Evolutionary conservation across 2,113 vertebrate genomes (phyloP), one percentile per base, ranked within the genome.

Genomic region (Nannospalax galili): DNA sequence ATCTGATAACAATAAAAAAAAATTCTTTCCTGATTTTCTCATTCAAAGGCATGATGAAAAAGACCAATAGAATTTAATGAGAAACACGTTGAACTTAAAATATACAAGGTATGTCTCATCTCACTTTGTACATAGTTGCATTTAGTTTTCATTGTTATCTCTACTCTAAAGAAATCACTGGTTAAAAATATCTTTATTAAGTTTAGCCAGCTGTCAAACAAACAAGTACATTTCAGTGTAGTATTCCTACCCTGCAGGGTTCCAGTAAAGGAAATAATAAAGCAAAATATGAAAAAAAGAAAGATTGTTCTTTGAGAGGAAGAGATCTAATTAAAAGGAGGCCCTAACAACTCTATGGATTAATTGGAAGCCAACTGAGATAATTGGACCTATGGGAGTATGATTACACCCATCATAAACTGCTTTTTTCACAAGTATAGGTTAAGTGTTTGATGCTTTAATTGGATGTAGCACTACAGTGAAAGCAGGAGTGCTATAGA

Each of bases 371-470:
- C 99, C 99, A 99, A 98, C 98, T 98, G 99, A 99, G 99, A 99
- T 99, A 99, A 99, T 99, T 99, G 99, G 98, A 99, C 99, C 99
- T 99, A 98, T 98, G 99, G 99, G 99, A 99, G 95, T 98, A 99
- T 98, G 98, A 99, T 99, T 99, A 98, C 98, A 99, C 98, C 98
- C 98, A 98, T 98, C 98, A 98, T 98, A 98, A 99, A 99, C 98
- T 97, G 96, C 98, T 99, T 99, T 98, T 98, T 98, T 99, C 98
- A 98, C 98, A 99, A 99, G 98, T 98, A 98, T 98, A 98, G 98
- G 98, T 99, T 99, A 98, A 98, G 98, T 97, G 98, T 98, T 99
- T 98, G 99, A 98, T 98, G 98, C 98, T 98, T 98, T 99, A 99
- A 99, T 99, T 98, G 98, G 98, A 98, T 98, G 97, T 96, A 98